Conservation (phyloP, 1,140 invertebrate species). For the Drosophila azteca region DNA sequence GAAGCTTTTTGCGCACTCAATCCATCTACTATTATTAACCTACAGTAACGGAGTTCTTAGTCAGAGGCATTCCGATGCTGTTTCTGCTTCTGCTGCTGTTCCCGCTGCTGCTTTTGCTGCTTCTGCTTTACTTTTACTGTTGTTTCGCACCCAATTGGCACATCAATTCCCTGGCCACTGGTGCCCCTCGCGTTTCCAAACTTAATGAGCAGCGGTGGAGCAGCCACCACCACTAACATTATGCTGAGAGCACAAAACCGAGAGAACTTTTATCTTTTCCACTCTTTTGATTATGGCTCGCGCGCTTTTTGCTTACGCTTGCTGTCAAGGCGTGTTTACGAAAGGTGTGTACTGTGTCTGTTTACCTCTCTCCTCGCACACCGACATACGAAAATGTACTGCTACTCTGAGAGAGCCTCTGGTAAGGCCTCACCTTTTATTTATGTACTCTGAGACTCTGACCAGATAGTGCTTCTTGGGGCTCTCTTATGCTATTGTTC, state of each 20-base stretch:
- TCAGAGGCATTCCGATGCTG: conserved; percentile 58
- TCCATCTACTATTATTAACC: background rate
- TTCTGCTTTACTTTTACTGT: conserved; percentile 22
- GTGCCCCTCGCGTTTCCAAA: conserved; percentile 32
- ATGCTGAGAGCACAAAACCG: conserved; percentile 8
- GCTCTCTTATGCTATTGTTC: too few species aligned
- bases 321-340: too few species aligned
- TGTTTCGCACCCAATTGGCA: conserved; percentile 60
- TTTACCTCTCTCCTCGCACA: too few species aligned
- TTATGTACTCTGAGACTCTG: too few species aligned
- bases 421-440: too few species aligned
- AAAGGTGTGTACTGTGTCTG: too few species aligned
- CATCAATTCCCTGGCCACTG: conserved; percentile 50
- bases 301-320: background rate
- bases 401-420: too few species aligned
- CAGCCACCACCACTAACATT: background rate
- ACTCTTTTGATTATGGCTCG: conserved; percentile 5
- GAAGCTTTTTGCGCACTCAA: too few species aligned
- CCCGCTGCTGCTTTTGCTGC: conserved; percentile 13
- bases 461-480: too few species aligned
- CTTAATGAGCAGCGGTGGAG: conserved; percentile 9
- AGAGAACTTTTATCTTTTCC: conserved; percentile 8
- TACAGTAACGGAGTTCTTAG: conserved; percentile 38
- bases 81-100: conserved; percentile 16
- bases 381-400: too few species aligned